Evolutionary conservation across 2,113 vertebrate species (phyloP).

Genomic region (Oryzias curvinotus): DNA sequence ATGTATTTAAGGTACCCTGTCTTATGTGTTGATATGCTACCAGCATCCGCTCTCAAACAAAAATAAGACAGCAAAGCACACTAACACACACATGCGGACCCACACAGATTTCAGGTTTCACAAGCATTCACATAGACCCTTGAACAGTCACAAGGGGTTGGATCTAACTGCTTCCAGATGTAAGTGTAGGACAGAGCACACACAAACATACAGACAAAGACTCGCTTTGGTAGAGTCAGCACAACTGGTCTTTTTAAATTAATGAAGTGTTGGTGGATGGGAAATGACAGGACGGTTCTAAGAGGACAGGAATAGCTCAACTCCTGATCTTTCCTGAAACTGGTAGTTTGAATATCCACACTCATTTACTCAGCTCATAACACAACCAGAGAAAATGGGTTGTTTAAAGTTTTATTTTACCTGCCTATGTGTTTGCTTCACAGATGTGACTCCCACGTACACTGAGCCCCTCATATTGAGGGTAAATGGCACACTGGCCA

Average conservation of each 20-base stretch:
- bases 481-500: conserved; percentile 57
- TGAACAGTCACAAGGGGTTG: conserved; percentile 68
- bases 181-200: conserved; percentile 55
- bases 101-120: conserved; percentile 69
- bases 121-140: conserved; percentile 65
- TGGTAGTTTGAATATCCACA: background rate
- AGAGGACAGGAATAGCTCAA: conserved; percentile 29
- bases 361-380: background rate
- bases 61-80: conserved; percentile 18
- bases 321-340: conserved; percentile 29
- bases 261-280: conserved; percentile 60
- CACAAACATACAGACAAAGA: conserved; percentile 63
- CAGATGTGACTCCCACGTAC: conserved; percentile 66
- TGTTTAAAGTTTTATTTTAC: background rate
- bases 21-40: conserved; percentile 35
- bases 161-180: conserved; percentile 74
- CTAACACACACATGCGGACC: conserved; percentile 47
- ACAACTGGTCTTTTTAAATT: conserved; percentile 55
- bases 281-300: conserved; percentile 52
- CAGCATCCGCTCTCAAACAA: conserved; percentile 22
- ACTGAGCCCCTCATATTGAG: conserved; percentile 69
- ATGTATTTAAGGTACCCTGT: conserved; percentile 36
- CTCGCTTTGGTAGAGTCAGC: conserved; percentile 71
- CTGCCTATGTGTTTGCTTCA: conserved; percentile 43
- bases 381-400: conserved; percentile 4